Evolutionary conservation across 2,113 vertebrate species (phyloP).

Genomic region (Rhipidura dahli): DNA sequence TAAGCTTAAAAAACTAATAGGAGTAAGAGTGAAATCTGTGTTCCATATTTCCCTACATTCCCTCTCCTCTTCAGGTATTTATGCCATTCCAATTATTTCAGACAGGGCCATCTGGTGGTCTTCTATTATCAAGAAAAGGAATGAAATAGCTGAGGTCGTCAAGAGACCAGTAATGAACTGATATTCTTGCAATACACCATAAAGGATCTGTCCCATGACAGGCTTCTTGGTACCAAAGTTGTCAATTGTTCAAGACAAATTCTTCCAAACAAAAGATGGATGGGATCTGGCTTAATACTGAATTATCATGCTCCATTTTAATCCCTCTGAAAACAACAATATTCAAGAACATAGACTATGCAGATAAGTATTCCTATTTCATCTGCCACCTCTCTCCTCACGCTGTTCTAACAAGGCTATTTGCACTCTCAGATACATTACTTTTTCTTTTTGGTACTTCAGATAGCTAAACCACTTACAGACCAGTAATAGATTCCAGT

Average conservation of each 20-base stretch:
- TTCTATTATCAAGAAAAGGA: background rate
- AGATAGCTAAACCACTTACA: background rate
- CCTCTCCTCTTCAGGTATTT: background rate
- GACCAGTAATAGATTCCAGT: background rate
- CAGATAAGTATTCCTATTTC: background rate
- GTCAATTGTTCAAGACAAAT: background rate
- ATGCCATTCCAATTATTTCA: background rate
- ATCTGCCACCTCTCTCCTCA: background rate
- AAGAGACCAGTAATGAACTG: background rate
- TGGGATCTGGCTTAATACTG: background rate
- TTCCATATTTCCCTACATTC: accelerated
- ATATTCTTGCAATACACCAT: background rate
- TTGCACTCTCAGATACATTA: background rate
- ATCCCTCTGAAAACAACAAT: background rate
- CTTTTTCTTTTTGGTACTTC: background rate
- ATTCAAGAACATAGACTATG: background rate
- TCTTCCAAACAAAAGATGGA: background rate
- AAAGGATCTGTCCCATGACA: background rate
- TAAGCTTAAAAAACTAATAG: background rate
- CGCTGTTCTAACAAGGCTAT: background rate
- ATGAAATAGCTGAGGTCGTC: background rate
- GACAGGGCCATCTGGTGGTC: background rate
- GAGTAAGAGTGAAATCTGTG: background rate
- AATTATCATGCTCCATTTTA: background rate
- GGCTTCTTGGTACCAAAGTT: background rate